A percentile compares a stretch with the other conserved stretches of the same genome.
These are phyloP conservation scores for Margarornis squamiger DNA, from an alignment of 2,797 vertebrate genomes.

Conservation along the genomic window DNA sequence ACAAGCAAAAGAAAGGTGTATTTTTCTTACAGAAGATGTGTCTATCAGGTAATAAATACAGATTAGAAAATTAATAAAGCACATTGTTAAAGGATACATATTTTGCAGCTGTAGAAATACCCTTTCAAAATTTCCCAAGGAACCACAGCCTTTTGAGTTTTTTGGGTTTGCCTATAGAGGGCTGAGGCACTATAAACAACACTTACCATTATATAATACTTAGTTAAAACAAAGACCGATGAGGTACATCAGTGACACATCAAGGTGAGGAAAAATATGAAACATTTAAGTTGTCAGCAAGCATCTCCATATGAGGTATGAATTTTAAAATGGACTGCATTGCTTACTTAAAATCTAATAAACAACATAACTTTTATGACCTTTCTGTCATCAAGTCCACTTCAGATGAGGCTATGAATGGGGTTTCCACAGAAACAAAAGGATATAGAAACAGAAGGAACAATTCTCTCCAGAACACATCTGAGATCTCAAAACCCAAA, in stretches of 20 bases:
- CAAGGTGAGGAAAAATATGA: background rate
- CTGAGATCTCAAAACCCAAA: background rate
- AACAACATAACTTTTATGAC: background rate
- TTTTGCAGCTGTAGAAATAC: background rate
- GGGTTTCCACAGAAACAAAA: background rate
- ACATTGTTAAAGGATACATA: fast-evolving
- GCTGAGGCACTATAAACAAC: background rate
- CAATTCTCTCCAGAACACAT: background rate
- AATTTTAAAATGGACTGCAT: background rate
- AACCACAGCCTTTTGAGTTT: background rate
- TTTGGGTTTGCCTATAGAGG: background rate
- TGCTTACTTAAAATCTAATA: background rate
- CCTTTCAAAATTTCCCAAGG: background rate
- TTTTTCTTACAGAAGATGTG: background rate
- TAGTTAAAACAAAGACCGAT: background rate
- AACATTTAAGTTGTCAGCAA: background rate
- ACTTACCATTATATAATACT: background rate
- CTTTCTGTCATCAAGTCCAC: background rate
- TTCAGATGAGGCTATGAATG: background rate
- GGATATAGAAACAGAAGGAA: background rate
- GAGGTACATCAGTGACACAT: background rate
- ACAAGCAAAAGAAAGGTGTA: background rate
- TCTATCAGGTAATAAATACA: background rate
- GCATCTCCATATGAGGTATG: background rate
- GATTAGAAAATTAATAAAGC: background rate